A percentile compares a stretch with the other conserved stretches of the same genome.
Conservation (phyloP, 2,888 invertebrate genomes). For the Didymodactylos carnosus region DNA sequence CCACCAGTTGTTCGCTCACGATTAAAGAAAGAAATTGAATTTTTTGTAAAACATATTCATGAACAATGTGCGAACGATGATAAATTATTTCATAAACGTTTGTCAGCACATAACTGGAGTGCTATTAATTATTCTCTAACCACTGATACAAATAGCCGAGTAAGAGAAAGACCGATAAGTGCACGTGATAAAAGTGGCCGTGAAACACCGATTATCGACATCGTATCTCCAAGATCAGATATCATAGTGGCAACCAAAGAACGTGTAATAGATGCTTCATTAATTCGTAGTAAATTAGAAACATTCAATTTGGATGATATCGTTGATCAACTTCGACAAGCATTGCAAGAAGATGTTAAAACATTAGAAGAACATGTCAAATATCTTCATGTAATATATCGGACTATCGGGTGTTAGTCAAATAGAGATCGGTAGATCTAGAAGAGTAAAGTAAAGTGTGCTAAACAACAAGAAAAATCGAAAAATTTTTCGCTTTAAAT, state of each 20-base stretch:
- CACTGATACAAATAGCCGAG: background rate
- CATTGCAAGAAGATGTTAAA: background rate
- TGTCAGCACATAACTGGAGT: background rate
- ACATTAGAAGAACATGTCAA: background rate
- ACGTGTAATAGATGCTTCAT: background rate
- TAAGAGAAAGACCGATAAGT: background rate
- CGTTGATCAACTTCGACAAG: background rate
- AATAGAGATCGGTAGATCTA: too few relatives aligned
- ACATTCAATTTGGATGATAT: background rate
- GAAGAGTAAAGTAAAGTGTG: too few relatives aligned
- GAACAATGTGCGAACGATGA: background rate
- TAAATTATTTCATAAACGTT: background rate
- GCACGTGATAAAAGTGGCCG: background rate
- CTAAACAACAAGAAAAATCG: too few relatives aligned
- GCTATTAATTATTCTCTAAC: background rate
- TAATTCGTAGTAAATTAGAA: background rate
- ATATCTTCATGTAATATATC: background rate
- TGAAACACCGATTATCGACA: background rate
- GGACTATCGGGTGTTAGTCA: too few relatives aligned
- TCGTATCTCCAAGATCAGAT: background rate
- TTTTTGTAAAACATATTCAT: slow-evolving; percentile 1
- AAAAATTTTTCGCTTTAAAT: too few relatives aligned
- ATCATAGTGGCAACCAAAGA: background rate
- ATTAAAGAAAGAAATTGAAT: background rate
- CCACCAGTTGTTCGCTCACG: background rate